Base-by-base conservation (phyloP, 92 coral and sea anemone genomes). In the Siderastrea radians region DNA sequence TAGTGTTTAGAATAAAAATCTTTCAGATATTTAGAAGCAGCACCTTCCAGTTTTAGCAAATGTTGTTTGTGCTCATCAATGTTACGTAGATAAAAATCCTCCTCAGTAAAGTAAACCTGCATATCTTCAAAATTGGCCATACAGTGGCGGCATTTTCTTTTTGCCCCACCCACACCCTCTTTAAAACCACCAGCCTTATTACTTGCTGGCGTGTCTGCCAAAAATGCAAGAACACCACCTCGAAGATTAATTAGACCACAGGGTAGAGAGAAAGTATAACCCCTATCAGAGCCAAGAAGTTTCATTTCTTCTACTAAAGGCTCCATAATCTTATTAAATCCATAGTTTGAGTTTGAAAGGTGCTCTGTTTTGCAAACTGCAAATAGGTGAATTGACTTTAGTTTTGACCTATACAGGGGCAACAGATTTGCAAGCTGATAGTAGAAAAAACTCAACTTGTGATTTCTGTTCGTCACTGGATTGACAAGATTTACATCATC, bases 171-270 rank as follows among this genome's bases (percentile, higher is more conserved):
- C 47, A 91, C 94, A 4, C 86, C 86, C 49, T 91, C 94, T 53
- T 91, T 87, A 63, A 83, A 87, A 0, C 94, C 94, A 53, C 91
- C 94, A 9, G 78, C 78, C 51, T 80, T 80, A 80, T 65, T 79
- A 83, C 90, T 92, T 2, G 92, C 92, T n/a, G 92, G 94, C 15
- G 92, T 92, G 65, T 92, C 94, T 52, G 94, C 94, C 52, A 92
- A 52, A 11, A 78, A 65, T 15, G 86, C 86, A 12, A 91, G 62
- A 55, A 77, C 45, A 2, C 84, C 81, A 54, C 94, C 91, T 47
- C 90, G 80, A 64, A 90, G 90, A 55, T 76, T 71, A 12, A 90
- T 61, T 49, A 15, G 53, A 57, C 91, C 94, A 79, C 9, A n/a
- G 48, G 85, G 85, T 71, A 70, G 13, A 4, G 82, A 60, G 72